A percentile compares a stretch with the other conserved stretches of the same genome.
Evolutionary conservation across 2,113 vertebrate species (phyloP).

Genomic region (Corythaixoides concolor): DNA sequence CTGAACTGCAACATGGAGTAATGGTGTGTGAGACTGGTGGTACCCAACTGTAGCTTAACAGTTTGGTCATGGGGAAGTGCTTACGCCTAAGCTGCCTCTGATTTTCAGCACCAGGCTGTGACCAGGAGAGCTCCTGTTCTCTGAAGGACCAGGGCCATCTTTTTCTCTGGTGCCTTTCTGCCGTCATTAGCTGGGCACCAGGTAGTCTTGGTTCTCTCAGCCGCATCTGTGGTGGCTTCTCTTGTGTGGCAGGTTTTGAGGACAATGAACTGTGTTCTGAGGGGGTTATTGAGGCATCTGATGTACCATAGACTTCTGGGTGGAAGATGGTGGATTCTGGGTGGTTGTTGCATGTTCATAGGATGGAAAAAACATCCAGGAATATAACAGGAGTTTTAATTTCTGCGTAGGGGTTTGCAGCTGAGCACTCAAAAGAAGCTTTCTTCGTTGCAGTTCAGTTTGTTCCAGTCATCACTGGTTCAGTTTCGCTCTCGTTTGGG

Average conservation of each 20-base stretch:
- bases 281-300: accelerated
- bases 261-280: background rate
- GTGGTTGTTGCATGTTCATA: accelerated
- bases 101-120: background rate
- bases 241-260: background rate
- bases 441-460: background rate
- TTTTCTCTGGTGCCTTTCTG: background rate
- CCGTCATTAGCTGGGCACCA: background rate
- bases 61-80: background rate
- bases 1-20: background rate
- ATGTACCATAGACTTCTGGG: background rate
- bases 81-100: background rate
- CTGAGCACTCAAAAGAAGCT: background rate
- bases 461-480: background rate
- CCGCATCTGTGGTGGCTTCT: background rate
- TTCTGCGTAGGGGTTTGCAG: background rate
- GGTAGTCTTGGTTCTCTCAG: too few species aligned
- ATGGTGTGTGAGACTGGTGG: background rate
- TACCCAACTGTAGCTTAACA: background rate
- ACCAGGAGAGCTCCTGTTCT: background rate
- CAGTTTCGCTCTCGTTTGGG: background rate
- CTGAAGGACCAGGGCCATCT: background rate
- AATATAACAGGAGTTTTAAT: background rate
- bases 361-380: accelerated
- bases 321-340: background rate